Percentiles rank a stretch among this genome's conserved stretches.
phyloP scores from a whole-genome alignment of 2,888 invertebrate species.

The Cerastis rubricosa region DNA sequence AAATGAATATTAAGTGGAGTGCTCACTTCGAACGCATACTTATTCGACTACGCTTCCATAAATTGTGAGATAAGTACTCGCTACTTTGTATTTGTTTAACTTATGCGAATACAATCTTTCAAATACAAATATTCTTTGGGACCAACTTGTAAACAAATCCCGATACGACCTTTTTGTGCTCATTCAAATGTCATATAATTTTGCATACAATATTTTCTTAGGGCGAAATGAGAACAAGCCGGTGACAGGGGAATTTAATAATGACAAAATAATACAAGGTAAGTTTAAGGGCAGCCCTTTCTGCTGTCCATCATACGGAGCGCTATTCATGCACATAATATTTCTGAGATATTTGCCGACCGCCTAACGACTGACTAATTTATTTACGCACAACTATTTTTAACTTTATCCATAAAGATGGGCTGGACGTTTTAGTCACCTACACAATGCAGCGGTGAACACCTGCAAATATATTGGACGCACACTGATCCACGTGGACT shows the following conservation, averaged over 20 bases:
- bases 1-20: constrained; percentile 55
- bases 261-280: constrained; percentile 91
- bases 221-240: constrained; percentile 87
- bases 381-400: constrained; percentile 73
- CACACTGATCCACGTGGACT: constrained; percentile 28
- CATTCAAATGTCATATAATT: constrained; percentile 91
- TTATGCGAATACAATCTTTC: constrained; percentile 63
- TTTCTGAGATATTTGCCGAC: constrained; percentile 88
- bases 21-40: constrained; percentile 48
- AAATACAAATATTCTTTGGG: constrained; percentile 74
- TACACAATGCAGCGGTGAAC: constrained; percentile 45
- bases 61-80: constrained; percentile 43
- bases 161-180: constrained; percentile 85
- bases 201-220: constrained; percentile 91
- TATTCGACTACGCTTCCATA: constrained; percentile 47
- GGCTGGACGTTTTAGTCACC: constrained; percentile 29
- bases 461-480: constrained; percentile 50
- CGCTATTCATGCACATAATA: constrained; percentile 89
- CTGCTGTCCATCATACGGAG: constrained; percentile 90
- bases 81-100: constrained; percentile 56
- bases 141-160: constrained; percentile 82
- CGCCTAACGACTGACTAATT: constrained; percentile 88
- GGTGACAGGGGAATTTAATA: constrained; percentile 90
- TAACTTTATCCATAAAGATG: constrained; percentile 64
- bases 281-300: constrained; percentile 89